Conservation (phyloP, 2,888 invertebrate species). For the Polylopha cassiicola region DNA sequence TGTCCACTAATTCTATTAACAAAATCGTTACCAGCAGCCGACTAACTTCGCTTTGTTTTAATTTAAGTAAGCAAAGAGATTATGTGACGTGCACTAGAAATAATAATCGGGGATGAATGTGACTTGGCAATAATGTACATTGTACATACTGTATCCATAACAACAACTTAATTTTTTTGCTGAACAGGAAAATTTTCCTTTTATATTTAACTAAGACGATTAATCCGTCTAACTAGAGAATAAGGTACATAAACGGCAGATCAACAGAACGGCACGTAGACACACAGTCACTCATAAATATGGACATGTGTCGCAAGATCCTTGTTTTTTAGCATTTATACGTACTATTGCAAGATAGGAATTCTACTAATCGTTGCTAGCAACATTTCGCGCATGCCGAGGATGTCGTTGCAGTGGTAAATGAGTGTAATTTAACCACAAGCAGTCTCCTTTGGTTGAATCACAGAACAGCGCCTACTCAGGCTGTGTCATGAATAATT, state of each 20-base stretch:
- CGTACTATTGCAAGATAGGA: conserved; percentile 65
- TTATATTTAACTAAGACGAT: conserved; percentile 48
- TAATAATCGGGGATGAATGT: no score
- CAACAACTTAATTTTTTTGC: conserved; percentile 23
- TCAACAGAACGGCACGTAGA: conserved; percentile 47
- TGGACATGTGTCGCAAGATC: conserved; percentile 53
- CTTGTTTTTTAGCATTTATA: conserved; percentile 68
- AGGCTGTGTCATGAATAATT: conserved; percentile 3
- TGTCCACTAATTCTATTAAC: conserved; percentile 51
- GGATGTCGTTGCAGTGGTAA: conserved; percentile 58
- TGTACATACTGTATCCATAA: conserved; percentile 1
- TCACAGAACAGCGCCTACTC: conserved; percentile 31
- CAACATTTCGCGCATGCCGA: conserved; percentile 65
- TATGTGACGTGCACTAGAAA: neutral
- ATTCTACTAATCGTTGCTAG: conserved; percentile 71
- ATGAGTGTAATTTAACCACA: conserved; percentile 68
- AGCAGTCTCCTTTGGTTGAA: conserved; percentile 41
- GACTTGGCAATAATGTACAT: no score
- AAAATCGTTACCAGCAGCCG: conserved; percentile 44
- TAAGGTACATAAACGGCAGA: conserved; percentile 52
- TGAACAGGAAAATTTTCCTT: conserved; percentile 32
- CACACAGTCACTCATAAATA: conserved; percentile 34
- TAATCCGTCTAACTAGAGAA: conserved; percentile 33
- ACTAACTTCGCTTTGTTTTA: conserved; percentile 1
- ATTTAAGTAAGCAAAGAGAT: neutral